These are phyloP conservation scores for Rhamnusium bicolor DNA, from an alignment of 2,888 invertebrate genomes.

Conservation along the genomic window DNA sequence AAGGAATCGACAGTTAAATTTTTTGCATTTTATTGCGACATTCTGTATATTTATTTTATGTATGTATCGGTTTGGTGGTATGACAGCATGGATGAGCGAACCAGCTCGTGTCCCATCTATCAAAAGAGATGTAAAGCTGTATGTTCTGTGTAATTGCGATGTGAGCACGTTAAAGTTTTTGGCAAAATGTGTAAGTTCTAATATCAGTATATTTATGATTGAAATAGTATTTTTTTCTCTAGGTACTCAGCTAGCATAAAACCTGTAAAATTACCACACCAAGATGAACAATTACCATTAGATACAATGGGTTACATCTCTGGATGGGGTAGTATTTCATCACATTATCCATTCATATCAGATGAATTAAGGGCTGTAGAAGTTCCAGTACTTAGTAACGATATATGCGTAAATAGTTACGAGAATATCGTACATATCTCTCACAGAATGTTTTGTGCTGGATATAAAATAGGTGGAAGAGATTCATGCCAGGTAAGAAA, in stretches of 20 bases:
- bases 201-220: no score
- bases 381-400: constrained; percentile 37
- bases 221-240: neutral
- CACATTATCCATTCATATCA: neutral
- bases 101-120: no score
- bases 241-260: constrained; percentile 48
- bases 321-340: constrained; percentile 46
- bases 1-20: no score
- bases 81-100: no score
- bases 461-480: constrained; percentile 48
- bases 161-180: no score
- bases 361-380: constrained; percentile 45
- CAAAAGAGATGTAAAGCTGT: no score
- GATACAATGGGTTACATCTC: constrained; percentile 47
- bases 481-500: constrained; percentile 57
- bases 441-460: constrained; percentile 55
- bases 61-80: no score
- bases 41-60: no score
- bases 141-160: no score
- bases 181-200: no score
- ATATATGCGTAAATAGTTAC: constrained; percentile 45
- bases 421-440: constrained; percentile 29
- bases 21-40: no score
- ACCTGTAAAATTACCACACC: constrained; percentile 48
- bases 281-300: constrained; percentile 9